Evolutionary conservation across 2,797 vertebrate genomes (phyloP), one percentile per base, ranked within the genome.

Genomic region (Myiotriccus ornatus): DNA sequence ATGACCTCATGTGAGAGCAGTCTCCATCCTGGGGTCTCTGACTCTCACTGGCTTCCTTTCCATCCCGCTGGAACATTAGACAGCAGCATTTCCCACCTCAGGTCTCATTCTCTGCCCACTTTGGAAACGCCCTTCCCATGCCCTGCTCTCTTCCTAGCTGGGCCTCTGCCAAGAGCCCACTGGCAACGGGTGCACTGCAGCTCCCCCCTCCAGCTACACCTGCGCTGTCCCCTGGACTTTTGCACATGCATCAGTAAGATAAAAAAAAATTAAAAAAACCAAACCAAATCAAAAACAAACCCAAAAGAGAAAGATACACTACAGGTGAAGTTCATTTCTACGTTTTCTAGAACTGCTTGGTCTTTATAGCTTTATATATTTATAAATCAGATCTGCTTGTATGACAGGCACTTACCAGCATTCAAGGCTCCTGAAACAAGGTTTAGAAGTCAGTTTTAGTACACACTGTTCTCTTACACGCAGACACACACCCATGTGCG

Each of bases 341-440:
- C 32, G 34, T 89, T 95, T 96, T 83, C 89, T 70, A 89, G 95
- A 96, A 62, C 93, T 89, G 43, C 56, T 79, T 70, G 43, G 71
- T 88, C 25, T 15, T 92, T 80, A 5, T 20, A 83, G 56, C 90
- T 84, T 84, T 74, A 53, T 47, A 64, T 57, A 17, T 84, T 84
- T 74, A 53, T 47, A 64, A 62, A 17, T 83, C 25, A 71, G n/a
- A 16, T 35, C 65, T 44, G 6, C 44, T 32, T 78, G 60, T 14
- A 5, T 8, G 23, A 37, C 16, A 70, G 13, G 32, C 19, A 4
- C 12, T 3, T 4, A 27, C 2, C 71, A 86, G 37, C 46, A 53
- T 80, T 93, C 96, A 20, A 53, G 91, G 89, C 83, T 96, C 96
- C 93, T 94, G 47, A 32, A 92, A 92, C 57, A 73, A 96, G 91